Evolutionary conservation across 2,113 vertebrate genomes (phyloP).

Genomic region (Poecile atricapillus): DNA sequence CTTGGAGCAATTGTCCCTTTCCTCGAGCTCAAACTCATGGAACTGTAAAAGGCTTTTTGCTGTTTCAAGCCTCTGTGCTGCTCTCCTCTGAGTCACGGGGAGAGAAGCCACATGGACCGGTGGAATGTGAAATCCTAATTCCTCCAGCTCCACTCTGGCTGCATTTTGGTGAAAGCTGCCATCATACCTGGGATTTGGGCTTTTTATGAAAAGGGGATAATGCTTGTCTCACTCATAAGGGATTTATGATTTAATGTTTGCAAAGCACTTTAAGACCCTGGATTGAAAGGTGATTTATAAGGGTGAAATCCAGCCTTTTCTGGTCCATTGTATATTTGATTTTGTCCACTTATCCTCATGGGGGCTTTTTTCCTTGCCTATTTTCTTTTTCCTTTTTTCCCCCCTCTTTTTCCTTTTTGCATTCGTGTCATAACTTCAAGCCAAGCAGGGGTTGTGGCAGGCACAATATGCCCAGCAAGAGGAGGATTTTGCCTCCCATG

Average conservation of each 20-base stretch:
- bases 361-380: neutral
- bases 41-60: neutral
- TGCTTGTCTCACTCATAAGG: neutral
- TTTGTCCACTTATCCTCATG: constrained; percentile 1
- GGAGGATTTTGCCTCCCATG: neutral
- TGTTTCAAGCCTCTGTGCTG: neutral
- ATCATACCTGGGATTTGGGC: neutral
- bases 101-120: fast-evolving
- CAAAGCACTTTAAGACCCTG: constrained; percentile 51
- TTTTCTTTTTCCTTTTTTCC: fast-evolving
- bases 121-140: neutral
- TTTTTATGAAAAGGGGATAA: constrained; percentile 16
- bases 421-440: neutral
- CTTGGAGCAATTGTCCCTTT: neutral
- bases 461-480: neutral
- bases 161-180: neutral
- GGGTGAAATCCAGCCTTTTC: constrained; percentile 28
- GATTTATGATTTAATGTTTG: constrained; percentile 54
- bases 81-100: neutral
- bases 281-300: constrained; percentile 54
- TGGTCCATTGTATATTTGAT: neutral
- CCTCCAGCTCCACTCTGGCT: neutral
- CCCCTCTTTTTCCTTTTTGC: neutral
- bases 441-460: neutral
- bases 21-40: neutral